A percentile compares a stretch with the other conserved stretches of the same genome.
Evolutionary conservation across 2,113 vertebrate species (phyloP).

Genomic region (Sitta europaea): DNA sequence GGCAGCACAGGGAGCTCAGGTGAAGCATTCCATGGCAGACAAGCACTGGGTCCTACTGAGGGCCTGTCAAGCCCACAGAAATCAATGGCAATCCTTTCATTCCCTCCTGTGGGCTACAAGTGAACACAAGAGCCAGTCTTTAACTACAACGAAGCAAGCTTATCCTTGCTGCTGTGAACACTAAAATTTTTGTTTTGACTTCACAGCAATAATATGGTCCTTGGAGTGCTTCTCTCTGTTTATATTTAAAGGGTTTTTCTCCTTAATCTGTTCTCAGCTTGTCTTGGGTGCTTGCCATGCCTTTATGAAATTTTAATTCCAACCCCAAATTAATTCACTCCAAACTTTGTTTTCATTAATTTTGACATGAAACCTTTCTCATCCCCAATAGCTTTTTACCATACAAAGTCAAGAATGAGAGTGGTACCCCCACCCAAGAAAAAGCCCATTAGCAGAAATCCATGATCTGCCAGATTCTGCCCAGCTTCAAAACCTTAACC

Average conservation of each 20-base stretch:
- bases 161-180: neutral
- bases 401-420: constrained; percentile 1
- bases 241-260: constrained; percentile 14
- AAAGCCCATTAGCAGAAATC: neutral
- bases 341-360: constrained; percentile 15
- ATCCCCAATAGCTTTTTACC: neutral
- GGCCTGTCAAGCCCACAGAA: neutral
- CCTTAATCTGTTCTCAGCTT: constrained; percentile 15
- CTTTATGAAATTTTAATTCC: constrained; percentile 22
- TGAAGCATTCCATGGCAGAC: neutral
- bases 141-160: neutral
- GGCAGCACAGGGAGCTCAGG: neutral
- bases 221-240: constrained; percentile 30
- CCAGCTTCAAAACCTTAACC: neutral
- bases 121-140: neutral
- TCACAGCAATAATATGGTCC: neutral
- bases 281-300: constrained; percentile 9
- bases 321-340: constrained; percentile 15
- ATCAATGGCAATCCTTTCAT: neutral
- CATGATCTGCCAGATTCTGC: neutral
- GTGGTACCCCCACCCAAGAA: neutral
- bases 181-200: neutral
- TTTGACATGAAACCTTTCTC: neutral
- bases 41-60: neutral
- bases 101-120: neutral